A percentile compares a stretch with the other conserved stretches of the same genome.
Conservation (phyloP, 2,888 invertebrate species). For the Rhagophthalmus giganteus region DNA sequence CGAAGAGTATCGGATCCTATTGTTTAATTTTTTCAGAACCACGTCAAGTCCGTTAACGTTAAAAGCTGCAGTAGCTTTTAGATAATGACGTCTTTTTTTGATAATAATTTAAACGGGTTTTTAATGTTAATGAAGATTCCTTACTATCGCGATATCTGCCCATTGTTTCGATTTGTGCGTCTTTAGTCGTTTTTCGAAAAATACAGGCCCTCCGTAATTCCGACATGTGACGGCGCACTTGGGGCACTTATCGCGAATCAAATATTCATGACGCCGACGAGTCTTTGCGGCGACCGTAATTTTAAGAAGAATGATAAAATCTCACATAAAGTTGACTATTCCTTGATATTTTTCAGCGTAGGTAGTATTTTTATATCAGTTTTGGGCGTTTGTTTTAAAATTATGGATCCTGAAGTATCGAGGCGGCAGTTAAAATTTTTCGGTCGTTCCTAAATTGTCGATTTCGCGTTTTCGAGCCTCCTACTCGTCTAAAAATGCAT, state of each 20-base stretch:
- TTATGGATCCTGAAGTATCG: too few species aligned
- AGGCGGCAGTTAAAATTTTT: too few species aligned
- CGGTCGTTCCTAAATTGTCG: too few species aligned
- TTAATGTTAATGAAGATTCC: slow-evolving; percentile 15
- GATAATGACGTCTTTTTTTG: slow-evolving; percentile 16
- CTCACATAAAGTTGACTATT: too few species aligned
- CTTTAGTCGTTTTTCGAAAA: not conserved
- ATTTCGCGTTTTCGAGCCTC: not conserved
- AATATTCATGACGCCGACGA: too few species aligned
- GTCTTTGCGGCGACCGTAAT: too few species aligned
- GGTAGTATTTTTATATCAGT: too few species aligned
- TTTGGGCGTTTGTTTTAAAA: too few species aligned
- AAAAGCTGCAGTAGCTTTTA: slow-evolving; percentile 15
- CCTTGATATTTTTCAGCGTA: too few species aligned
- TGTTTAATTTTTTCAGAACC: slow-evolving; percentile 26
- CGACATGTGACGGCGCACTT: too few species aligned
- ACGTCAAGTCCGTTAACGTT: slow-evolving; percentile 12
- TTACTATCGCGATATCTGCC: slow-evolving; percentile 13
- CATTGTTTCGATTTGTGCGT: slow-evolving; percentile 7
- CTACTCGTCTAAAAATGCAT: not conserved
- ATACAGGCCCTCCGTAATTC: too few species aligned
- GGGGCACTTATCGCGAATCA: not conserved
- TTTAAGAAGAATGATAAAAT: too few species aligned
- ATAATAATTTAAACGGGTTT: slow-evolving; percentile 22
- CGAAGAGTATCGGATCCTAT: slow-evolving; percentile 29